Conservation (phyloP, 2,888 invertebrate species). For the Homarus gammarus region DNA sequence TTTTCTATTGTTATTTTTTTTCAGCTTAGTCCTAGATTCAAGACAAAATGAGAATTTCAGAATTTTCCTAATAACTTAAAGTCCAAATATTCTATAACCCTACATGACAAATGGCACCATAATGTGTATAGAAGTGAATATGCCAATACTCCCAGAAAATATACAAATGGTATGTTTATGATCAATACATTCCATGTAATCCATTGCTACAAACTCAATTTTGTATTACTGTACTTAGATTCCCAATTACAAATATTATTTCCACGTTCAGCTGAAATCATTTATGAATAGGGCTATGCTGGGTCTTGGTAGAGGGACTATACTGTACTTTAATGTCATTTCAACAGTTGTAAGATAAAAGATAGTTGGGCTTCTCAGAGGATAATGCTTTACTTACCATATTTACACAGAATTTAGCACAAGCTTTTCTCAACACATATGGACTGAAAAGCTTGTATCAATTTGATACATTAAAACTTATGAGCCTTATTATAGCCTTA, state of each 20-base stretch:
- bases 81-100: no score
- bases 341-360: background rate
- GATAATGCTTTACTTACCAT: background rate
- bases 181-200: constrained; percentile 17
- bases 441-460: background rate
- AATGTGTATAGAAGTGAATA: no score
- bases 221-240: background rate
- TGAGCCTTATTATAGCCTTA: constrained; percentile 22
- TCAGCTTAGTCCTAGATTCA: no score
- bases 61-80: no score
- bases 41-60: no score
- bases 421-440: background rate
- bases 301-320: background rate
- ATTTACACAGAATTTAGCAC: background rate
- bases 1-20: background rate
- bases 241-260: no score
- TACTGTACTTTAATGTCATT: background rate
- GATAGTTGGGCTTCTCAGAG: background rate
- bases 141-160: background rate
- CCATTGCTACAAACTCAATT: background rate
- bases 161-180: background rate
- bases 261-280: background rate
- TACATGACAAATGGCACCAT: no score
- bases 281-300: background rate
- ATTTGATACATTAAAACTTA: background rate